Conservation (phyloP, 2,888 invertebrate genomes). For the Epinotia nisella region DNA sequence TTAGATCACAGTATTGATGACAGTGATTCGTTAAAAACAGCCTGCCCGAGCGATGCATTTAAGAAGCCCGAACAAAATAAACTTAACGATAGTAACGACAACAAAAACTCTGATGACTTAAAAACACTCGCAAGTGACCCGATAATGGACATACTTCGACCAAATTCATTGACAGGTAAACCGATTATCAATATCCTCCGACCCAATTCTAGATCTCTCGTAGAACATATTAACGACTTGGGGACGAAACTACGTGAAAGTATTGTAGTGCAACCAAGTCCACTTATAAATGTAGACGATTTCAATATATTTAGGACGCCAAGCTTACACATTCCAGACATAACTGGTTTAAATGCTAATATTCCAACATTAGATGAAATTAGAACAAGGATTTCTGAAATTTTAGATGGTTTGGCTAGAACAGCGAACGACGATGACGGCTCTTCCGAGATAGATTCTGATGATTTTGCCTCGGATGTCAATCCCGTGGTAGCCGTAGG, state of each 20-base stretch:
- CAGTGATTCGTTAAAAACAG: background rate
- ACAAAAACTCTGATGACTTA: conserved; percentile 53
- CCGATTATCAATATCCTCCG: conserved; percentile 50
- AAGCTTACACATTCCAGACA: conserved; percentile 45
- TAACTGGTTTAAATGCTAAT: conserved; percentile 50
- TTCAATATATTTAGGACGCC: conserved; percentile 45
- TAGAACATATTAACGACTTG: conserved; percentile 43
- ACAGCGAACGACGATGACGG: conserved; percentile 47
- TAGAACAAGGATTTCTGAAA: conserved; percentile 51
- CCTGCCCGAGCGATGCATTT: conserved; percentile 6
- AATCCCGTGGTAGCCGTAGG: conserved; percentile 53
- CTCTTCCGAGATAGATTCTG: conserved; percentile 46
- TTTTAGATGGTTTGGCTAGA: conserved; percentile 53
- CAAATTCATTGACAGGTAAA: conserved; percentile 59
- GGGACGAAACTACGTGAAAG: conserved; percentile 47
- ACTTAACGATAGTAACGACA: conserved; percentile 3
- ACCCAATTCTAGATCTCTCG: conserved; percentile 44
- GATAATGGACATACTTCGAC: conserved; percentile 49
- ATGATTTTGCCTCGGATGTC: conserved; percentile 49
- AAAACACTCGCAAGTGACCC: conserved; percentile 61
- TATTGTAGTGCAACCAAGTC: conserved; percentile 49
- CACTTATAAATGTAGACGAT: conserved; percentile 44
- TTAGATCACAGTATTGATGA: conserved; percentile 1
- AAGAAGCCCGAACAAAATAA: conserved; percentile 14
- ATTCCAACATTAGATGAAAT: conserved; percentile 58